Evolutionary conservation across 2,888 invertebrate genomes (phyloP), one percentile per base, ranked within the genome.

Genomic region (Perizoma flavofasciatum): DNA sequence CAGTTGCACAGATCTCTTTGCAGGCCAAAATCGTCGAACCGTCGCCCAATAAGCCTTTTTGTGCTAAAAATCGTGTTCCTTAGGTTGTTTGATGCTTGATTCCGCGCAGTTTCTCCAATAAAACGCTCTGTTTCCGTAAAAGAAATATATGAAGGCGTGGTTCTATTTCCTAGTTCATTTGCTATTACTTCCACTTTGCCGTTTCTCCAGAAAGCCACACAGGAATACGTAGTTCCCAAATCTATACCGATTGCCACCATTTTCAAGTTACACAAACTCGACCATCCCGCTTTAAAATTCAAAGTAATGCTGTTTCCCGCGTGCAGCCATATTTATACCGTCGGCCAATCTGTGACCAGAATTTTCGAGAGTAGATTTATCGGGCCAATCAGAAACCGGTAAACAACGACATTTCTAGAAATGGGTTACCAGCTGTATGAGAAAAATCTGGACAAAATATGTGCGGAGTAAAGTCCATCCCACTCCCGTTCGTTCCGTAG

Each of bases 221-320:
- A 86, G 32, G 81, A 82, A 66, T 75, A 80, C 33, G 85, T 78
- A 1, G 86, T 88, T 5, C 89, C 89, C 54, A 89, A 81, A 73
- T 89, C 88, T 6, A 89, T 88, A 0, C 88, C 89, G 0, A 89
- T 74, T 6, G 82, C 84, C 51, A 78, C 84, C 89, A 89, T 89
- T 65, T 66, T 74, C 33, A 55, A 59, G 8, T 49, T 44, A 44
- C 48, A 37, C n/a, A n/a, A 48, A 34, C 50, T 62, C 10, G 10
- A 48, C 33, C 55, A 49, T 33, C 37, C 43, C 49, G 34, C 47
- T 10, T 7, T 50, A 2, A 4, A 11, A 34, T 41, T 55, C 58
- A 11, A 64, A 59, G 35, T 59, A 50, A 54, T 46, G 45, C 58
- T 35, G 11, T 48, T 70, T 69, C 69, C 67, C 79, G 81, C 79